Conservation (phyloP, 2,797 vertebrate species). For the Serranus cabrilla region DNA sequence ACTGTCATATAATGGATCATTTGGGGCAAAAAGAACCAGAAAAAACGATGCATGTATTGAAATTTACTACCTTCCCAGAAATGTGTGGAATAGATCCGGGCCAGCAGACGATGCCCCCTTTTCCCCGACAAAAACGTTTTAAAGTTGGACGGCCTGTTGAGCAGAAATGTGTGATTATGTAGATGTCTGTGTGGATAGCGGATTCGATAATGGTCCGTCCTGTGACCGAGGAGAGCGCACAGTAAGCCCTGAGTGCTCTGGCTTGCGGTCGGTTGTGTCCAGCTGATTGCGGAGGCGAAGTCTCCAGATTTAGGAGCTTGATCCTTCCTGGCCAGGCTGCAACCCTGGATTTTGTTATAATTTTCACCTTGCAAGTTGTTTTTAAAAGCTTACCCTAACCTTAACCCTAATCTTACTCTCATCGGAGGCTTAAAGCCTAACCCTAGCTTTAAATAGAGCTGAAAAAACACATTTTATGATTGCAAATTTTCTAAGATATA, state of each 20-base stretch:
- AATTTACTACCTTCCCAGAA: slow-evolving; percentile 82
- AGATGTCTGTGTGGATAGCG: slow-evolving; percentile 46
- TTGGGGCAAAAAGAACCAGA: slow-evolving; percentile 77
- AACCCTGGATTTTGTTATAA: slow-evolving; percentile 65
- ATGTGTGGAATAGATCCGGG: slow-evolving; percentile 72
- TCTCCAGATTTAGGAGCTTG: slow-evolving; percentile 67
- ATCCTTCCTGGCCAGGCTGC: slow-evolving; percentile 54
- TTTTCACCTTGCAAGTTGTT: slow-evolving; percentile 72
- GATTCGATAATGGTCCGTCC: slow-evolving; percentile 51
- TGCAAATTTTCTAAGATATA: slow-evolving; percentile 59
- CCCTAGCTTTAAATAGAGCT: slow-evolving; percentile 66
- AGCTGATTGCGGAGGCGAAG: slow-evolving; percentile 67
- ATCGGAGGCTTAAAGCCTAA: slow-evolving; percentile 57
- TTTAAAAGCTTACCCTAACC: slow-evolving; percentile 69
- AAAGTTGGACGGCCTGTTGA: slow-evolving; percentile 65
- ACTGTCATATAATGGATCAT: slow-evolving; percentile 85
- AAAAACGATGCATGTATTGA: slow-evolving; percentile 72
- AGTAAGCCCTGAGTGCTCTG: slow-evolving; percentile 55
- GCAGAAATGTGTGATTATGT: slow-evolving; percentile 67
- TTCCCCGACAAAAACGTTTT: slow-evolving; percentile 65
- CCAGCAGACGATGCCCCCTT: slow-evolving; percentile 59
- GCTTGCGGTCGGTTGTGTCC: slow-evolving; percentile 65
- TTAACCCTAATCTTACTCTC: slow-evolving; percentile 73
- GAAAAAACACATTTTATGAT: slow-evolving; percentile 70
- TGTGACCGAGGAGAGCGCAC: slow-evolving; percentile 44